Evolutionary conservation across 2,888 invertebrate species (phyloP).

Genomic region (Euclidia mi): DNA sequence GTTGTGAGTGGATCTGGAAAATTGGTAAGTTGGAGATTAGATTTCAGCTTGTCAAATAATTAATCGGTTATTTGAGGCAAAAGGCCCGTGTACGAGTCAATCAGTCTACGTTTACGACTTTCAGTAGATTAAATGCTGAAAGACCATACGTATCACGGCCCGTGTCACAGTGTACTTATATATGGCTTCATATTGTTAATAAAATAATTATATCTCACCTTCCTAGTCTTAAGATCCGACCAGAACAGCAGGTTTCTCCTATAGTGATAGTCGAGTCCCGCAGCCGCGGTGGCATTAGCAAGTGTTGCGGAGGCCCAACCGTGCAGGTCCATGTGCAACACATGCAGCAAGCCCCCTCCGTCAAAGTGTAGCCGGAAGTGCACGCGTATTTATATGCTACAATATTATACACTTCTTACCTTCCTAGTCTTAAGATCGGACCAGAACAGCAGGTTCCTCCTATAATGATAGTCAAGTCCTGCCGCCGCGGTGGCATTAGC

Average conservation of each 20-base stretch:
- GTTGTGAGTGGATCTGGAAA: slow-evolving; percentile 91
- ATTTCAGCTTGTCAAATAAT: too few relatives aligned
- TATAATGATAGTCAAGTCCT: slow-evolving; percentile 96
- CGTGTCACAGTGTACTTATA: too few relatives aligned
- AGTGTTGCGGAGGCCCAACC: slow-evolving; percentile 91
- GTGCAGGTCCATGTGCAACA: slow-evolving; percentile 92
- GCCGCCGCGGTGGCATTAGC: slow-evolving; percentile 96
- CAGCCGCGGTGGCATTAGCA: slow-evolving; percentile 95
- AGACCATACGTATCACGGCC: too few relatives aligned
- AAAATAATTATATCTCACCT: too few relatives aligned
- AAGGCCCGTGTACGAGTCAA: too few relatives aligned
- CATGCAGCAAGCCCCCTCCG: slow-evolving; percentile 91
- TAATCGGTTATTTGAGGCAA: too few relatives aligned
- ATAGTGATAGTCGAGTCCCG: slow-evolving; percentile 96
- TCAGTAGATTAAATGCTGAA: too few relatives aligned
- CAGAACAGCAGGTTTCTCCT: slow-evolving; percentile 94
- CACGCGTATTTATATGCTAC: slow-evolving; percentile 95
- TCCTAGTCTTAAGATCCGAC: slow-evolving; percentile 97
- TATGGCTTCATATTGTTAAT: too few relatives aligned
- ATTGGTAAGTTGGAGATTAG: background rate
- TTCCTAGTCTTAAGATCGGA: slow-evolving; percentile 96
- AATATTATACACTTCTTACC: slow-evolving; percentile 77
- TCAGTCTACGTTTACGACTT: too few relatives aligned
- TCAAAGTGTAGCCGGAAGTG: slow-evolving; percentile 93
- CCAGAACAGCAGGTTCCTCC: slow-evolving; percentile 95